phyloP scores from a whole-genome alignment of 2,113 vertebrate species.

The Manacus vitellinus region DNA sequence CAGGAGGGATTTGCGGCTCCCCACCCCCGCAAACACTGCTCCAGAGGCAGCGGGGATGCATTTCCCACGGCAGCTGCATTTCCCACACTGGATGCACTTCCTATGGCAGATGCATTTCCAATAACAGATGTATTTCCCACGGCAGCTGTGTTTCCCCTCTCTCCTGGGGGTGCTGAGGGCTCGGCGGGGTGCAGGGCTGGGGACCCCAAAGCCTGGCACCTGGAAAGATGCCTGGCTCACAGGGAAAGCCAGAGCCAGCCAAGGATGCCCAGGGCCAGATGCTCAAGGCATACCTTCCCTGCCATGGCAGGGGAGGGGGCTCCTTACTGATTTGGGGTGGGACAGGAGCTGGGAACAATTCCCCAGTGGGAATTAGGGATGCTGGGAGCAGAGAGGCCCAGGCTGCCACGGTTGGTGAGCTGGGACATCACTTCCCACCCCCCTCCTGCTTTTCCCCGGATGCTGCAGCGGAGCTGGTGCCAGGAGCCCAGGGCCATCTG shows the following conservation, averaged over 20 bases:
- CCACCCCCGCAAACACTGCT: neutral
- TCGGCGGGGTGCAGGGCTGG: fast-evolving
- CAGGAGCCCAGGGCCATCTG: conserved; percentile 16
- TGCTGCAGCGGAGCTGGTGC: neutral
- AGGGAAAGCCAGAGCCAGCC: neutral
- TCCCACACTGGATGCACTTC: neutral
- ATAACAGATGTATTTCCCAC: neutral
- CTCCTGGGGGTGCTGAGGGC: neutral
- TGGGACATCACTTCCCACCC: neutral
- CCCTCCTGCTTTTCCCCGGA: neutral
- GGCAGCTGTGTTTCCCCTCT: neutral
- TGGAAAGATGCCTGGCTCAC: fast-evolving
- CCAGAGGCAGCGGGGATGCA: neutral
- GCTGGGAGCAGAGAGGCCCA: neutral
- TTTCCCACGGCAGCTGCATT: conserved; percentile 36
- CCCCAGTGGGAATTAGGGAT: neutral
- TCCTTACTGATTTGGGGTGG: neutral
- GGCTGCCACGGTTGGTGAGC: neutral
- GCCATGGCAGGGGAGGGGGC: too few relatives aligned
- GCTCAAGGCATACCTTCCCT: fast-evolving
- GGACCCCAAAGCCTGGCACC: neutral
- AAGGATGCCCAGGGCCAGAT: neutral
- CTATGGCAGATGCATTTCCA: neutral
- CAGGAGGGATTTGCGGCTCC: neutral
- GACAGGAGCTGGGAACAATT: neutral